Base-by-base conservation (phyloP, 2,888 invertebrate species). In the Rhynchonema sp. region DNA sequence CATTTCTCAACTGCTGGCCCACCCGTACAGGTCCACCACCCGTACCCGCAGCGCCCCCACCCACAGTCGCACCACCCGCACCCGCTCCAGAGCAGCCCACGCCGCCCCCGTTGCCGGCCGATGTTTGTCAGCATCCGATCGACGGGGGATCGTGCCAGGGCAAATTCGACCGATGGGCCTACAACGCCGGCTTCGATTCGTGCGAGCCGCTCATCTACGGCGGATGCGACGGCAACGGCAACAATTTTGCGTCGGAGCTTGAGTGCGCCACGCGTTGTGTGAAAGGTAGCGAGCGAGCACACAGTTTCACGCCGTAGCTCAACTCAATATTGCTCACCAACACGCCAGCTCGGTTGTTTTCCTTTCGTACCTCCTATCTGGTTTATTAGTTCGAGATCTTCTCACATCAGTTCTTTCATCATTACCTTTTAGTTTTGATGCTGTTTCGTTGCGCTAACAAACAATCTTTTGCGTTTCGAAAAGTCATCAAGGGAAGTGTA, bases 151-250 rank as follows among this genome's bases (percentile, higher is more conserved):
- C 3, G 13, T 60, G 56, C 26, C n/a, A 26, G 2, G 46, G 23
- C 46, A 6, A 38, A 26, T 27, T 55, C 22, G 9, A 13, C 13
- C 55, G 55, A 22, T 30, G 2, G 2, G 9, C 1, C 6, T 55
- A 55, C 30, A 30, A 30, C 30, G 13, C 29, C 22, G 55, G 20
- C 1, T 1, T 9, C 6, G 53, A 23, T 26, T 30, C 30, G 23
- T 60, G 60, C 29, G 38, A 28, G 30, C 52, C 60, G 20, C 52
- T 59, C n/a, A 9, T 27, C n/a, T 59, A 59, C 46, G 26, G 17
- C 26, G 59, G 59, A 23, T 59, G 59, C 27, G 54, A 38, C 3
- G 59, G 59, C 30, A 59, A 59, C 28, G 59, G 59, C n/a, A 59
- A 59, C 55, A 59, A 59, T 26, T 59, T 59, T 38, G 53, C 55